Percentiles rank a stretch among this genome's conserved stretches.
Conservation (phyloP, 2,888 invertebrate genomes). For the Metacarcinus magister region DNA sequence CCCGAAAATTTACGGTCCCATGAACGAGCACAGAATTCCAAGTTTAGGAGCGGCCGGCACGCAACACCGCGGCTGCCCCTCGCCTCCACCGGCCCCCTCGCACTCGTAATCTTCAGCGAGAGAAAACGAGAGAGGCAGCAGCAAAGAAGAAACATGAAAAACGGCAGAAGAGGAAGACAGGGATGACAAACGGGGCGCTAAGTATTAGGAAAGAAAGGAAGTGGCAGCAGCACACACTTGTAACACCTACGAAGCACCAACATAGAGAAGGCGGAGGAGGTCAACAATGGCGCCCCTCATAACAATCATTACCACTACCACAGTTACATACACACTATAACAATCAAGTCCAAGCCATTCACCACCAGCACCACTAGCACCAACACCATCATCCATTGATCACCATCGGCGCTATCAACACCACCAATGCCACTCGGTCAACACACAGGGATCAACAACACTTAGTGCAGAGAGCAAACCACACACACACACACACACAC, state of each 20-base stretch:
- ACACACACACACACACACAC: conserved; percentile 54
- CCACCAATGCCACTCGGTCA: background rate
- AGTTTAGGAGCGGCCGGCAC: conserved; percentile 60
- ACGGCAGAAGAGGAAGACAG: background rate
- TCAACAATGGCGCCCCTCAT: background rate
- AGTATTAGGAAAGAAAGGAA: background rate
- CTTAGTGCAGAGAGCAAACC: background rate
- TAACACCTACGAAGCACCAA: background rate
- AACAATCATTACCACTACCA: background rate
- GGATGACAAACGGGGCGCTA: background rate
- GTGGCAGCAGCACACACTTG: conserved; percentile 5
- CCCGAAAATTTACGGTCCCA: conserved; percentile 72
- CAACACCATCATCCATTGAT: background rate
- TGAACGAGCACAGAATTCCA: conserved; percentile 65
- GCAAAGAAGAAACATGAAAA: conserved; percentile 45
- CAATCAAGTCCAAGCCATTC: background rate
- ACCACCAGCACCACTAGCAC: background rate
- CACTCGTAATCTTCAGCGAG: conserved; percentile 43
- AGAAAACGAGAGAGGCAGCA: background rate
- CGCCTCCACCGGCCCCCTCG: background rate
- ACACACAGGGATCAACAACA: background rate
- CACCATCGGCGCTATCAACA: conserved; percentile 13
- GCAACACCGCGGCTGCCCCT: conserved; percentile 34
- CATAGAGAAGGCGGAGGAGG: background rate
- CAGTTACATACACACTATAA: background rate